Evolutionary conservation across 64 coral and sea anemone species (phyloP).

Genomic region (Trachythela sp.): DNA sequence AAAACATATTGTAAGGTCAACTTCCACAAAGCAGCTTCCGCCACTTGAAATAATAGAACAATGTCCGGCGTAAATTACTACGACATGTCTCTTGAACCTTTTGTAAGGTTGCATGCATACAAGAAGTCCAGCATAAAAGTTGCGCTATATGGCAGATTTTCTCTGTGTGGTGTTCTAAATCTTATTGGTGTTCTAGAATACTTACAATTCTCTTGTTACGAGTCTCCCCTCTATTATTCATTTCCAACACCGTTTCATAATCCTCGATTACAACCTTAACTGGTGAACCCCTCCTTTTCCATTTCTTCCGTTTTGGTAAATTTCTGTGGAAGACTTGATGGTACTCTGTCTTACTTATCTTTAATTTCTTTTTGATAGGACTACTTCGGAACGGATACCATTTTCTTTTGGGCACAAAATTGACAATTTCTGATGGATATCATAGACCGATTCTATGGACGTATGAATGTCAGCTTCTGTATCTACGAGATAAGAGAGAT

Average conservation of each 20-base stretch:
- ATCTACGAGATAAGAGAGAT: slow-evolving; percentile 29
- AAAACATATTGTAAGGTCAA: neutral
- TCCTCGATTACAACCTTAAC: slow-evolving; percentile 24
- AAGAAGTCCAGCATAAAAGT: too few species aligned
- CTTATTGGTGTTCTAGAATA: neutral
- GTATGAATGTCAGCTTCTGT: neutral
- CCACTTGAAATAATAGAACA: neutral
- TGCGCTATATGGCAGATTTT: too few species aligned
- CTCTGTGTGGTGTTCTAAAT: neutral
- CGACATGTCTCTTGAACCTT: too few species aligned
- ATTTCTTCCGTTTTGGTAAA: slow-evolving; percentile 36
- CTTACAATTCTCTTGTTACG: neutral
- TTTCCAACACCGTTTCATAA: neutral
- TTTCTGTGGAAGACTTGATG: slow-evolving; percentile 57
- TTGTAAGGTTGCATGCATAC: too few species aligned
- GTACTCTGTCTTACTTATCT: slow-evolving; percentile 35
- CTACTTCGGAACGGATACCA: slow-evolving; percentile 52
- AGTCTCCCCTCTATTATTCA: neutral
- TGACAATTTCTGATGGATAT: neutral
- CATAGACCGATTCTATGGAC: slow-evolving; percentile 21
- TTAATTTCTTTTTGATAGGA: slow-evolving; percentile 53
- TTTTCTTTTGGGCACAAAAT: slow-evolving; percentile 14
- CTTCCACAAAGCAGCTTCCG: slow-evolving; percentile 26
- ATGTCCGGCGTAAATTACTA: neutral
- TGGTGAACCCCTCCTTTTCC: slow-evolving; percentile 21